Base-by-base conservation (phyloP, 2,888 invertebrate species). In the Panzeria rudis region DNA sequence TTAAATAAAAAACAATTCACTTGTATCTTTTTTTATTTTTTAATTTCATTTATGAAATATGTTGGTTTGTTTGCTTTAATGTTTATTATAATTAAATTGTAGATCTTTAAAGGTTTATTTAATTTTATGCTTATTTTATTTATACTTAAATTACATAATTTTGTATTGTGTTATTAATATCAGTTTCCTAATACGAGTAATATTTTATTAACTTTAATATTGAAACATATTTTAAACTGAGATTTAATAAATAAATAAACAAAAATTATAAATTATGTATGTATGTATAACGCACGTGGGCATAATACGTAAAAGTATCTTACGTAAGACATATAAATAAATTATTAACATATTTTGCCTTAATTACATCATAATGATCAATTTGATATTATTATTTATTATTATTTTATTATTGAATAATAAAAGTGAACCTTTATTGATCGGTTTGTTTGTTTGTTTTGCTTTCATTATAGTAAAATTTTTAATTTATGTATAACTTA, bases 1-100 rank as follows among this genome's bases (percentile, higher is more conserved):
- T 17, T 20, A 38, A 62, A 38, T 38, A 13, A 38, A 56, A 71
- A 62, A 61, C 38, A 44, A 15, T 38, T 62, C 6, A 59, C 17
- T 56, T 44, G 66, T 29, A 41, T 59, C 52, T 50, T 75, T 64
- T 47, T 84, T 76, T 82, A 44, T 78, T 81, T 79, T 86, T 83
- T 78, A 80, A 82, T 86, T 84, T 80, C 86, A 78, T 81, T 86
- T 77, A 80, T 85, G 83, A 83, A 85, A 85, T 80, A 82, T 76
- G 73, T 64, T 80, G 44, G 73, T 71, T 82, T 50, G 59, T 76
- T 80, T 84, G 64, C 59, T 83, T 83, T 80, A 77, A 32, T 64
- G 64, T 81, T 86, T 86, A 29, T 4, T 29, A 73, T 82, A 82
- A 85, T 71, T 82, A 79, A 52, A 73, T 82, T 78, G 69, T 71